A percentile compares a stretch with the other conserved stretches of the same genome.
phyloP scores from a whole-genome alignment of 92 coral and sea anemone species.

The Micromussa lordhowensis region DNA sequence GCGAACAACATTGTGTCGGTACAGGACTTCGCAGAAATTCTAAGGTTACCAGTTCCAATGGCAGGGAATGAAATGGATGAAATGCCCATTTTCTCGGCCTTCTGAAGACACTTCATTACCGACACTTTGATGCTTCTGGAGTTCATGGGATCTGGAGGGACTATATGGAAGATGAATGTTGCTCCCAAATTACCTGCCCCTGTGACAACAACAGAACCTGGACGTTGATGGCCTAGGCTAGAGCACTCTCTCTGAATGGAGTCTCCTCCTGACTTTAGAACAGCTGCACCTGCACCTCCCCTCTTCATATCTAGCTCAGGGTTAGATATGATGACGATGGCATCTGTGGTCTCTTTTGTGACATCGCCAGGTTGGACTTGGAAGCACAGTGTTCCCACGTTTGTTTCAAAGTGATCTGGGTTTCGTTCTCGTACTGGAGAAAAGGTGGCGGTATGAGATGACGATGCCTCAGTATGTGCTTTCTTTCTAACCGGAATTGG shows the following conservation, averaged over 20 bases:
- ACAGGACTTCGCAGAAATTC: slow-evolving; percentile 53
- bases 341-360: slow-evolving; percentile 65
- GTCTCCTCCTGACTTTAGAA: slow-evolving; percentile 61
- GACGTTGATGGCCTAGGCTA: neutral
- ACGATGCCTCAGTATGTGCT: neutral
- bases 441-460: neutral
- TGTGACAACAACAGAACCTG: slow-evolving; percentile 55
- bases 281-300: slow-evolving; percentile 70
- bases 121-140: neutral
- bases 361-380: slow-evolving; percentile 64
- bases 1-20: slow-evolving; percentile 75
- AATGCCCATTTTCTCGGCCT: slow-evolving; percentile 31
- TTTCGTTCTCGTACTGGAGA: slow-evolving; percentile 29
- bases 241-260: slow-evolving; percentile 55
- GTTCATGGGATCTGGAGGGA: neutral
- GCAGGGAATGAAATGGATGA: slow-evolving; percentile 74
- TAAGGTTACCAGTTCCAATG: slow-evolving; percentile 79
- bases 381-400: slow-evolving; percentile 50
- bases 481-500: neutral
- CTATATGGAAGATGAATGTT: slow-evolving; percentile 12
- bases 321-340: slow-evolving; percentile 59
- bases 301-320: slow-evolving; percentile 39
- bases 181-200: slow-evolving; percentile 57
- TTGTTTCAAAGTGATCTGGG: slow-evolving; percentile 41
- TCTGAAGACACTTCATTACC: slow-evolving; percentile 46